Evolutionary conservation across 2,888 invertebrate species (phyloP), one percentile per base, ranked within the genome.

Genomic region (Sarcophaga variegata): DNA sequence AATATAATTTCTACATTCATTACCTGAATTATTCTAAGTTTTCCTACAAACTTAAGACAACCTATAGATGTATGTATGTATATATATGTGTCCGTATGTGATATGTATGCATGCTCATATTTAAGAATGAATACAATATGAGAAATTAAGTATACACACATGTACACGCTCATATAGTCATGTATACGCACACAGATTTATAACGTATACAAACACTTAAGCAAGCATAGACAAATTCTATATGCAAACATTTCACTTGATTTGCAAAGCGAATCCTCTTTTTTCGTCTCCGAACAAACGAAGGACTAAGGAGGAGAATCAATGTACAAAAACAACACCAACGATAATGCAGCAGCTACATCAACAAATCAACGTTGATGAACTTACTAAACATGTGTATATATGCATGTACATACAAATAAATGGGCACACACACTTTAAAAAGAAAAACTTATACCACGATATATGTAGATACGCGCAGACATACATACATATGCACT

Each of bases 241-340:
- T 92, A 92, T 92, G 92, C 91, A 92, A 92, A 92, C 92, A 92
- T 92, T 92, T 92, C 92, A 92, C 91, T 92, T 92, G 92, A 92
- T 92, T 92, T 92, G 92, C 92, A 92, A 92, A 81, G 90, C 90
- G 91, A 92, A 83, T 81, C 62, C 70, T 70, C 77, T 60, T 71
- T 67, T 47, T 37, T 37, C 37, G 37, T 49, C 79, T 80, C 62
- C 71, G 17, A 67, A 11, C 49, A 71, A 76, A 81, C 64, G 45
- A 63, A 78, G 45, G 90, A 89, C 17, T 54, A 54, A 4, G 54
- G 5, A 54, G 27, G 62, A 69, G 22, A 70, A 76, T 54, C 22
- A 54, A 70, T 6, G 54, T 25, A 54, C 6, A 80, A 80, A n/a
- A 69, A 49, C 37, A 69, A 47, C 22, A 47, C 10, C 17, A 89